These are phyloP conservation scores for Eueides isabella DNA, from an alignment of 1,140 invertebrate species.

Conservation along the genomic window DNA sequence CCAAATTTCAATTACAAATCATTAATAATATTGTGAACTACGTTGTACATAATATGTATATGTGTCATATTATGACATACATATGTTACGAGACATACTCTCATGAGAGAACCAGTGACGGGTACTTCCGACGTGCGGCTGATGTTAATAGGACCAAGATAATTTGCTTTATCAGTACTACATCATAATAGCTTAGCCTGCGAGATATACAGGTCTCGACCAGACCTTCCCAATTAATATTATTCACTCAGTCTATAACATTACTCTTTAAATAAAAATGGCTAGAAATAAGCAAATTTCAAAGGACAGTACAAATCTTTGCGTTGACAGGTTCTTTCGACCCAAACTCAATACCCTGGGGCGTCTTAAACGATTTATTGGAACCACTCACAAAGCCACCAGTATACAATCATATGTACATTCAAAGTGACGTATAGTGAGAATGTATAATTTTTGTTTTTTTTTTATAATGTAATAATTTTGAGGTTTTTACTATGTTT, in stretches of 20 bases:
- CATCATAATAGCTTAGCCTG: not conserved
- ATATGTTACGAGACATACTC: not conserved
- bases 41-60: not conserved
- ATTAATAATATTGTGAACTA: not conserved
- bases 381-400: constrained; percentile 3
- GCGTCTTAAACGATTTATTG: constrained; percentile 11
- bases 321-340: constrained; percentile 5
- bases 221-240: too few relatives aligned
- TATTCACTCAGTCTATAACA: not conserved
- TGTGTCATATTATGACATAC: not conserved
- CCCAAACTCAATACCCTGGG: constrained; percentile 1
- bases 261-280: not conserved
- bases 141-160: not conserved
- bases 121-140: not conserved
- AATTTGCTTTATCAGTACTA: not conserved
- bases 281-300: constrained; percentile 2
- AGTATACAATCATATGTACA: not conserved
- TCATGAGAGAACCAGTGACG: not conserved
- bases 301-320: not conserved
- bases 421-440: not conserved
- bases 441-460: not conserved
- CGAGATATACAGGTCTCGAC: too few relatives aligned
- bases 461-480: too few relatives aligned
- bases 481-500: too few relatives aligned
- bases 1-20: not conserved